Evolutionary conservation across 2,113 vertebrate species (phyloP), one percentile per base, ranked within the genome.

Genomic region (Eupsittula cactorum): DNA sequence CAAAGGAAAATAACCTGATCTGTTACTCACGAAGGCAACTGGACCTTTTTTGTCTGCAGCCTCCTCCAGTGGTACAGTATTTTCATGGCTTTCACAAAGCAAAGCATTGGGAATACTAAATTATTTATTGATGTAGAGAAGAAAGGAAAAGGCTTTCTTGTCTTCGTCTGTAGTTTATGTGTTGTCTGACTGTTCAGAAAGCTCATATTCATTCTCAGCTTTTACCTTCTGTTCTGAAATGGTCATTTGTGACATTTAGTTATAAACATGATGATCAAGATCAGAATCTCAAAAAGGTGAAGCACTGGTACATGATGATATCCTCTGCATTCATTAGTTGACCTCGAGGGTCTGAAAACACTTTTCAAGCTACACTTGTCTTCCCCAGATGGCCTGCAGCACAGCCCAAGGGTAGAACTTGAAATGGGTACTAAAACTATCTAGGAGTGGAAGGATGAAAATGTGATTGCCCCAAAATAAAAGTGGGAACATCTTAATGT

Each of bases 1-100:
- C 69, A 75, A 67, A 89, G 21, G 42, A 15, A 94, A 93, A 91
- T 74, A 81, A 86, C 82, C 20, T 70, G 68, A 11, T 83, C 63
- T 44, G 57, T 84, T 89, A 84, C 33, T 91, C 37, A 86, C 5
- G 74, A 75, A 79, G 23, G 60, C 77, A 91, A n/a, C 6, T 53
- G 41, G 42, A 42, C 29, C 7, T 55, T 78, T 86, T 70, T 71
- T 55, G 21, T 82, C 44, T 78, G 65, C 35, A 74, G 19, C 15
- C 19, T 74, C 19, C 42, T 93, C 46, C 92, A 80, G 31, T 33
- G 25, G 41, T 65, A n/a, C 82, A 49, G 37, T 39, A 77, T 93
- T 82, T 91, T 89, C 65, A 70, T 64, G 8, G 19, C 11, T 90
- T 94, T 80, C 28, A n/a, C 18, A 42, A 67, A 47, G 55, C 16